A percentile compares a stretch with the other conserved stretches of the same genome.
phyloP scores from a whole-genome alignment of 2,888 invertebrate genomes.

The Rhingia campestris region DNA sequence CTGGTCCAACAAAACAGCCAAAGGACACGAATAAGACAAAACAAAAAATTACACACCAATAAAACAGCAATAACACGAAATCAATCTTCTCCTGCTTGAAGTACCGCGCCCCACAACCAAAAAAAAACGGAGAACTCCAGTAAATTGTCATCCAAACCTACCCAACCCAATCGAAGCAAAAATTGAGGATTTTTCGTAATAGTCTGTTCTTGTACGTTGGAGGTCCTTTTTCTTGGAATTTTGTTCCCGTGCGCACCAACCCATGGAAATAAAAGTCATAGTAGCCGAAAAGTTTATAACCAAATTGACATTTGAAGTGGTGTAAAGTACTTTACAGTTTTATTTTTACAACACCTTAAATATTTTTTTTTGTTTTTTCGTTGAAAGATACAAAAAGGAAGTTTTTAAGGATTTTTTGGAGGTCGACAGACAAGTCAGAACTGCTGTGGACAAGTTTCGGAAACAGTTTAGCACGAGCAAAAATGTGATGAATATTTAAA shows the following conservation, averaged over 20 bases:
- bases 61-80: constrained; percentile 67
- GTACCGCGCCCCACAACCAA: constrained; percentile 3
- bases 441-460: neutral
- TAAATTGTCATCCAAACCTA: constrained; percentile 39
- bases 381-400: neutral
- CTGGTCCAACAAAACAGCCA: constrained; percentile 7
- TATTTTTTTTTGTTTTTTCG: neutral
- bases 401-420: constrained; percentile 24
- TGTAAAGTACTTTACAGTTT: constrained; percentile 18
- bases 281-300: constrained; percentile 49
- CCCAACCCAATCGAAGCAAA: constrained; percentile 23
- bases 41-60: constrained; percentile 36
- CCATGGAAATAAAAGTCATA: constrained; percentile 15
- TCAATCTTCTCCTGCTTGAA: constrained; percentile 60
- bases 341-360: constrained; percentile 5
- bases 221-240: neutral
- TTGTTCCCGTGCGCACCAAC: neutral
- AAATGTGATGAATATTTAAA: constrained; percentile 37
- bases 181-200: constrained; percentile 14
- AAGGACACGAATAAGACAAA: constrained; percentile 24
- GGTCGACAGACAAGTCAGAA: constrained; percentile 4
- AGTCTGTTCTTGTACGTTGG: constrained; percentile 14
- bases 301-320: constrained; percentile 43
- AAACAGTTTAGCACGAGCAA: constrained; percentile 1
- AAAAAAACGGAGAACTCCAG: neutral